Percentiles rank a stretch among this genome's conserved stretches.
Conservation (phyloP, 2,113 vertebrate species). For the Syngnathus floridae region DNA sequence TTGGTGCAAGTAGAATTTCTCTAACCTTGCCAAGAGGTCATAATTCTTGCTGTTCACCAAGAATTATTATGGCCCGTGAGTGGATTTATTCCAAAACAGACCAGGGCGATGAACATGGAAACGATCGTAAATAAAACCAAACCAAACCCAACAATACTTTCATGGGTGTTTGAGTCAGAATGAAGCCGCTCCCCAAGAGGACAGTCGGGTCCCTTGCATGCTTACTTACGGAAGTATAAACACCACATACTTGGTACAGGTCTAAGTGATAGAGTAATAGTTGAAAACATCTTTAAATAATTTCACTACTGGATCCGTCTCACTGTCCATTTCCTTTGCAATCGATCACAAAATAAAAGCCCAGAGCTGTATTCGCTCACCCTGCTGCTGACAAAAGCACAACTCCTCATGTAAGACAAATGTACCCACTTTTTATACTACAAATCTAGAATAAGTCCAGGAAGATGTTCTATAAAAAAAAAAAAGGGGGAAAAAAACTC, state of each 20-base stretch:
- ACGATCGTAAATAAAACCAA: no score
- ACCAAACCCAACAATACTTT: not conserved
- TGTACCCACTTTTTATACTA: constrained; percentile 25
- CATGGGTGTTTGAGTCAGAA: not conserved
- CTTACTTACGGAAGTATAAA: not conserved
- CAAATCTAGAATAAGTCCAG: constrained; percentile 47
- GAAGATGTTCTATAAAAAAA: constrained; percentile 22
- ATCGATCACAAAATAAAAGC: constrained; percentile 20
- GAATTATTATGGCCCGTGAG: no score
- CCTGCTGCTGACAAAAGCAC: constrained; percentile 29
- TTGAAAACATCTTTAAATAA: not conserved
- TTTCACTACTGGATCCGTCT: not conserved
- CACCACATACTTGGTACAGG: not conserved
- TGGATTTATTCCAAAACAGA: no score
- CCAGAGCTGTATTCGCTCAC: constrained; percentile 25
- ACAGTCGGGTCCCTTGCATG: not conserved
- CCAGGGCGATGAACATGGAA: no score
- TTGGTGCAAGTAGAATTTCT: no score
- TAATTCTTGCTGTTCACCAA: no score
- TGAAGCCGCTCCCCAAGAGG: not conserved
- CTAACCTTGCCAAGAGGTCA: no score
- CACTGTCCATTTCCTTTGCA: constrained; percentile 12
- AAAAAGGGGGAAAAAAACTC: constrained; percentile 57
- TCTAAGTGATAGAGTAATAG: not conserved
- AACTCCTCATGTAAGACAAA: constrained; percentile 31